Evolutionary conservation across 2,113 vertebrate species (phyloP).

Genomic region (Dromiciops gliroides): DNA sequence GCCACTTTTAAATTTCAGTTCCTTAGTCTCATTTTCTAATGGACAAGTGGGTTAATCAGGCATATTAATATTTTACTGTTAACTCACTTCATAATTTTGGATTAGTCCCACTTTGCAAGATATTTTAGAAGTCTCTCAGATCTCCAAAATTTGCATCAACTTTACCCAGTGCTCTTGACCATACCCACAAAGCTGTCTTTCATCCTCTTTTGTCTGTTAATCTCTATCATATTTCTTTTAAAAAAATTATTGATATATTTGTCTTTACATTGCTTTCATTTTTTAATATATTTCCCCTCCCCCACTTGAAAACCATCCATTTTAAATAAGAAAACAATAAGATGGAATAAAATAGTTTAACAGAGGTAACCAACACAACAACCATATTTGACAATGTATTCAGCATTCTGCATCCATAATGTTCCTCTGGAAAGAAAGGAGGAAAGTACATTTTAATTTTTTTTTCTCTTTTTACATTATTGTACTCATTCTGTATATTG

Average conservation of each 20-base stretch:
- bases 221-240: background rate
- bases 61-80: background rate
- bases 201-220: background rate
- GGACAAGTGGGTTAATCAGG: background rate
- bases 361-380: background rate
- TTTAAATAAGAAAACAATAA: background rate
- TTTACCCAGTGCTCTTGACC: background rate
- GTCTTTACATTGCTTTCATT: background rate
- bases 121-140: background rate
- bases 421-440: background rate
- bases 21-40: background rate
- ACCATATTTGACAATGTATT: background rate
- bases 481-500: no score
- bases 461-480: background rate
- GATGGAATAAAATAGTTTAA: background rate
- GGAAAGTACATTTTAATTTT: background rate
- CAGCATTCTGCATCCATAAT: background rate
- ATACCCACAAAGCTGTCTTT: background rate
- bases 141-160: background rate
- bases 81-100: background rate
- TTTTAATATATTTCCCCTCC: background rate
- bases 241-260: background rate
- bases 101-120: background rate
- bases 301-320: background rate
- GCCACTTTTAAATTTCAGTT: background rate